Conservation (phyloP, 2,113 vertebrate genomes). For the Oxyruncus cristatus region DNA sequence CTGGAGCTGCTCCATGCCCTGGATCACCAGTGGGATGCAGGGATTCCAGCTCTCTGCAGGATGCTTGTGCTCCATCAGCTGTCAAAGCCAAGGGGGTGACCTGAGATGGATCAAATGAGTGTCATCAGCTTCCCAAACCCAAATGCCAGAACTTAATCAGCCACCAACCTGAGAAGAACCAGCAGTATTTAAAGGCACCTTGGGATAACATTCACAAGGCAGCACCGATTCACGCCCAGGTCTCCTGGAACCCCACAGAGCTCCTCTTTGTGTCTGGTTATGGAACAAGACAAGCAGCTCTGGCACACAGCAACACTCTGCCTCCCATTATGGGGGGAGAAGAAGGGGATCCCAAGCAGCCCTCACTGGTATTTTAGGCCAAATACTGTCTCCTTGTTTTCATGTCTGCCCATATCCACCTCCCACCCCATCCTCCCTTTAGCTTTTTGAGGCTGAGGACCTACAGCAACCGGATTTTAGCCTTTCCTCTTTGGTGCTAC, state of each 20-base stretch:
- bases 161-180: not conserved
- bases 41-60: not conserved
- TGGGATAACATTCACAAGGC: not conserved
- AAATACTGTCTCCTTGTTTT: not conserved
- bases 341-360: not conserved
- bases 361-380: not conserved
- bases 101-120: not conserved
- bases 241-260: not conserved
- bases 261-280: not conserved
- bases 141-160: not conserved
- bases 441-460: not conserved
- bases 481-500: not conserved
- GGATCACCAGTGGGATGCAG: rapidly evolving
- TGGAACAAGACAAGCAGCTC: not conserved
- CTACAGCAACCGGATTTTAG: not conserved
- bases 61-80: not conserved
- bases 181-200: not conserved
- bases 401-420: not conserved
- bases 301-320: not conserved
- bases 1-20: not conserved
- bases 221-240: not conserved
- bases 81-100: not conserved
- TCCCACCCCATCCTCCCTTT: not conserved
- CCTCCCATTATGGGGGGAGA: not conserved
- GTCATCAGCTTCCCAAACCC: not conserved